Conservation (phyloP, 2,888 invertebrate species). For the Mechanitis messenoides region DNA sequence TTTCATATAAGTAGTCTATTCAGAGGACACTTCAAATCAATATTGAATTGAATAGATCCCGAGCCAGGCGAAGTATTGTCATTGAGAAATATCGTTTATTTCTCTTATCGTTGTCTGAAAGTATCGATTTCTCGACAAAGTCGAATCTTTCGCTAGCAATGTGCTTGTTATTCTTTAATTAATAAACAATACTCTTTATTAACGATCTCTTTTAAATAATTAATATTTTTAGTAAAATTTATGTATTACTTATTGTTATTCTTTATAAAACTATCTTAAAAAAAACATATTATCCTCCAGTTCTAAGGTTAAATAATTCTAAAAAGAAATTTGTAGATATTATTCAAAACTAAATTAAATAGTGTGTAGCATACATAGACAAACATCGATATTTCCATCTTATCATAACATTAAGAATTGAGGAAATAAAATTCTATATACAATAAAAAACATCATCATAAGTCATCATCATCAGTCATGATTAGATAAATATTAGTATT, state of each 20-base stretch:
- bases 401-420: slow-evolving; percentile 35
- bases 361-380: no score
- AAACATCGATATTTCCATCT: slow-evolving; percentile 14
- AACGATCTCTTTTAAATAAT: no score
- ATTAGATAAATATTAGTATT: slow-evolving; percentile 45
- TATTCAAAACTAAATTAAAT: no score
- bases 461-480: slow-evolving; percentile 51
- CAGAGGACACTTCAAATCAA: slow-evolving; percentile 29
- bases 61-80: slow-evolving; percentile 36
- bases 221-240: no score
- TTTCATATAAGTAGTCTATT: slow-evolving; percentile 21
- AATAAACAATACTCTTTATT: slow-evolving; percentile 12
- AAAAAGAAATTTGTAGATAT: no score
- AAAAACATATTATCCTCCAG: no score
- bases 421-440: slow-evolving; percentile 51
- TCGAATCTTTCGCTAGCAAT: slow-evolving; percentile 36
- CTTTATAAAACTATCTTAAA: no score
- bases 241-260: no score
- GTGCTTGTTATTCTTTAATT: slow-evolving; percentile 20
- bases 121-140: slow-evolving; percentile 50
- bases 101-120: slow-evolving; percentile 62
- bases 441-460: slow-evolving; percentile 50
- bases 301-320: no score
- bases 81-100: slow-evolving; percentile 60
- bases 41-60: slow-evolving; percentile 32